Evolutionary conservation across 1,140 invertebrate species (phyloP), one percentile per base, ranked within the genome.

Genomic region (Zophobas atratus): DNA sequence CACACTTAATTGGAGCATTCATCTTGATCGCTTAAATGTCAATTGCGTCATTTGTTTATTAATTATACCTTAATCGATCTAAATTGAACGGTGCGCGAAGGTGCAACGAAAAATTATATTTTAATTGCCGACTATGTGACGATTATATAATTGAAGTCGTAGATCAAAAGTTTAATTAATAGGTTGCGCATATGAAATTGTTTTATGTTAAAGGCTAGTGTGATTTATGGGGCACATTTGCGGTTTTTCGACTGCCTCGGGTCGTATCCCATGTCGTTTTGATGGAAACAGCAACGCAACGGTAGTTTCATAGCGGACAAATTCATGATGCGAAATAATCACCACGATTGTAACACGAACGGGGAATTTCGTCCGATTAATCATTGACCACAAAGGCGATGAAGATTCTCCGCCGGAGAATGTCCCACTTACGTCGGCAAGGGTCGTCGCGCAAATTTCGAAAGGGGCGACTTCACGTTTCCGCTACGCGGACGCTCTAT

Each of bases 71-170:
- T 39, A 60, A 38, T 60, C 56, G 36, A 3, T 4, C 3, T 46
- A 46, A 46, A 46, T 46, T 46, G 6, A 46, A 46, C 43, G 43
- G 43, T 46, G 6, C 6, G 3, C 43, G 43, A 46, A 38, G 56
- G 36, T 60, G 55, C 55, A 56, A 34, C 34, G 32, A 35, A 53
- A 53, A 53, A 60, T 60, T 60, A 35, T 32, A 53, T 60, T 60
- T 60, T 60, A 60, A 60, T 60, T 60, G 36, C 35, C 33, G 36
- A 60, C 56, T 35, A 60, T 60, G 56, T 60, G 56, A 60, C 56
- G 56, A 60, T 60, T 60, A 60, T 60, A 60, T 60, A 60, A 60
- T 60, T 60, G 56, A 60, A 60, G 56, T 60, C 56, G 36, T 60
- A 60, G 56, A 60, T 60, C 56, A 60, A 60, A 60, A 36, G 32